Conservation (phyloP, 2,888 invertebrate genomes). For the Chaitophorus viminalis region DNA sequence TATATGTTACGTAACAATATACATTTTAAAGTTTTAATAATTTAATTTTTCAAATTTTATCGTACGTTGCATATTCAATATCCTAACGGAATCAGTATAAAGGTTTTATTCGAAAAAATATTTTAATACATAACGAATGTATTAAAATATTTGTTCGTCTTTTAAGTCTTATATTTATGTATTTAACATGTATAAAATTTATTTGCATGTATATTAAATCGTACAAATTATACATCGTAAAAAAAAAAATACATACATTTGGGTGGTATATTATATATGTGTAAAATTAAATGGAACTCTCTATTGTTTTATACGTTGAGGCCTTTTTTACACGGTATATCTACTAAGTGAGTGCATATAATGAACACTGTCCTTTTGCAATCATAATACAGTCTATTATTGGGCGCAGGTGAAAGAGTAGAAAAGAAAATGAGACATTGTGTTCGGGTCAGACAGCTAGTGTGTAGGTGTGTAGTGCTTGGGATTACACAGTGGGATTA, state of each 20-base stretch:
- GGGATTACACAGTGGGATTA: not conserved
- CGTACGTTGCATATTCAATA: too few species aligned
- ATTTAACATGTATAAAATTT: too few species aligned
- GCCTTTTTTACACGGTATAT: not conserved
- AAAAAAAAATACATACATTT: too few species aligned
- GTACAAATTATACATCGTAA: not conserved
- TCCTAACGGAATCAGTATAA: too few species aligned
- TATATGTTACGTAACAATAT: too few species aligned
- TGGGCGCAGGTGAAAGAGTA: not conserved
- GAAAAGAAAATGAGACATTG: slow-evolving; percentile 37
- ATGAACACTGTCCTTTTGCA: slow-evolving; percentile 13
- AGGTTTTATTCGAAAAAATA: too few species aligned
- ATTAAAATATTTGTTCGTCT: too few species aligned
- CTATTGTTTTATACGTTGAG: slow-evolving; percentile 5
- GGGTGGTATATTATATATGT: too few species aligned
- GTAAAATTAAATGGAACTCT: not conserved
- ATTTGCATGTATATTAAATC: not conserved
- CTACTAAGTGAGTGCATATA: not conserved
- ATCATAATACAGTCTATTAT: slow-evolving; percentile 15
- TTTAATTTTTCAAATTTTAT: too few species aligned
- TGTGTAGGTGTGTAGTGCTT: not conserved
- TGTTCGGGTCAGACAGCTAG: slow-evolving; percentile 6
- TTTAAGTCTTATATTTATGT: too few species aligned
- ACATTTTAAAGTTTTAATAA: too few species aligned
- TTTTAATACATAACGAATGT: too few species aligned